Conservation (phyloP, 2,888 invertebrate genomes). For the Parnassius orleans region DNA sequence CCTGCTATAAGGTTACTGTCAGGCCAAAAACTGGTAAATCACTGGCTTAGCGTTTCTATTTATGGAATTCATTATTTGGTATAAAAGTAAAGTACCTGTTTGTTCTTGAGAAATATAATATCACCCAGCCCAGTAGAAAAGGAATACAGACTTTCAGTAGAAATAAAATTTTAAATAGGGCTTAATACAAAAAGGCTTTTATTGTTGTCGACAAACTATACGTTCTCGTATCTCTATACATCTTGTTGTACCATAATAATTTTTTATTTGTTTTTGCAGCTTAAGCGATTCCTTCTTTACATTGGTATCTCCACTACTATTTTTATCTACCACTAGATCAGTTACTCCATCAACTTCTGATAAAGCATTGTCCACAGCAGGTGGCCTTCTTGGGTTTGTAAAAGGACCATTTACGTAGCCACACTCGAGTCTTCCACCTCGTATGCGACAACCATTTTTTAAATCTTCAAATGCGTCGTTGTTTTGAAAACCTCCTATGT, state of each 20-base stretch:
- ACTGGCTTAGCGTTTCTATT: no score
- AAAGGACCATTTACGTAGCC: constrained; percentile 57
- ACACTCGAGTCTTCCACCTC: constrained; percentile 61
- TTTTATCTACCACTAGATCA: constrained; percentile 1
- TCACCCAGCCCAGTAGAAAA: no score
- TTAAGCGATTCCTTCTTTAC: no score
- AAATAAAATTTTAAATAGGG: no score
- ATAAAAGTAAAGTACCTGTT: no score
- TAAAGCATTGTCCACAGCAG: constrained; percentile 28
- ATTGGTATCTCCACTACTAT: neutral
- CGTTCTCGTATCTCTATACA: constrained; percentile 50
- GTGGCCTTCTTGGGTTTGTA: constrained; percentile 42
- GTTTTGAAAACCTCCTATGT: constrained; percentile 43
- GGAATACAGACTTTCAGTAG: no score
- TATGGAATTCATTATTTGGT: no score
- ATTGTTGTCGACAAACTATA: constrained; percentile 43
- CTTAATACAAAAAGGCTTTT: neutral
- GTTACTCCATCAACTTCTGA: constrained; percentile 10
- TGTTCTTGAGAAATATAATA: no score
- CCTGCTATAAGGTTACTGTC: no score
- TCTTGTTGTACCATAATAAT: constrained; percentile 28
- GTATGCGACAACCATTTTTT: constrained; percentile 53
- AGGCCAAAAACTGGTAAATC: no score
- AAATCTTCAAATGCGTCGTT: constrained; percentile 36
- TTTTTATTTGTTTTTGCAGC: no score